Conservation (phyloP, 2,888 invertebrate genomes). For the Erebia palarica region DNA sequence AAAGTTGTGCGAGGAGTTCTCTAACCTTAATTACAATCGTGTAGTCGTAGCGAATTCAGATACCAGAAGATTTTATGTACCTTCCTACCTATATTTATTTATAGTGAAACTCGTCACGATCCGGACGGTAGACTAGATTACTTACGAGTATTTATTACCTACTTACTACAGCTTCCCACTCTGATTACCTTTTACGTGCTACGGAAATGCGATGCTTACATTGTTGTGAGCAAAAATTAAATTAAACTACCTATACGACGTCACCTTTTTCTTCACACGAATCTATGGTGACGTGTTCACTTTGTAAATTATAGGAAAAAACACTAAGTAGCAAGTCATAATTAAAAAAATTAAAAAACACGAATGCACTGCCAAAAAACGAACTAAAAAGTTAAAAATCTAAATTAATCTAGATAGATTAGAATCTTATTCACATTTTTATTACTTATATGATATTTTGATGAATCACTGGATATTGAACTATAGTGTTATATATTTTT, state of each 20-base stretch:
- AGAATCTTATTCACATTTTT: too few species aligned
- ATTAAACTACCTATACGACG: neutral
- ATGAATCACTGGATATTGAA: too few species aligned
- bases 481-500: too few species aligned
- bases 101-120: slow-evolving; percentile 1
- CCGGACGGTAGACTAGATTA: neutral
- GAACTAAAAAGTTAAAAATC: too few species aligned
- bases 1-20: neutral
- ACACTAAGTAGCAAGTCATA: too few species aligned
- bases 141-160: neutral
- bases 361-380: too few species aligned
- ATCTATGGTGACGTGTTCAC: neutral
- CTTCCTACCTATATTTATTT: too few species aligned
- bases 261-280: neutral
- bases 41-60: neutral
- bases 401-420: too few species aligned
- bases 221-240: neutral
- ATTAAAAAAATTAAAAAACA: too few species aligned
- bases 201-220: slow-evolving; percentile 5
- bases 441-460: too few species aligned
- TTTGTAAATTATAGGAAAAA: neutral
- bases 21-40: neutral
- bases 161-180: slow-evolving; percentile 5
- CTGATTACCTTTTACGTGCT: slow-evolving; percentile 4
- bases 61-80: neutral